A percentile compares a stretch with the other conserved stretches of the same genome.
Evolutionary conservation across 2,888 invertebrate species (phyloP).

Genomic region (Rotaria sp.): DNA sequence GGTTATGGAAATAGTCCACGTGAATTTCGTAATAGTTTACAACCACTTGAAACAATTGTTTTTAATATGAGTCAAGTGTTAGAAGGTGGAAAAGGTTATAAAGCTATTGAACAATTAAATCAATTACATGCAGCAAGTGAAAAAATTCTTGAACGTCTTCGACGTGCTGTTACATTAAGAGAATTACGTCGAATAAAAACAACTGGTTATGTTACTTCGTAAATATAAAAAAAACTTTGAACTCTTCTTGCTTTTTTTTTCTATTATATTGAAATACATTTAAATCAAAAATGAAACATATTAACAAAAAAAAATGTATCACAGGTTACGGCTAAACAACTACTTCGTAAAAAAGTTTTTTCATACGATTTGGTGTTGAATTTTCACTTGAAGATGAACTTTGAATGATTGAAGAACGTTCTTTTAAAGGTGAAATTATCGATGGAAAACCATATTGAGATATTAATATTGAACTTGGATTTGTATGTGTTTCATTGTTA

Average conservation of each 20-base stretch:
- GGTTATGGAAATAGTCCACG: not conserved
- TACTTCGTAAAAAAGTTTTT: slow-evolving; percentile 13
- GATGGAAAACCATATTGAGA: slow-evolving; percentile 22
- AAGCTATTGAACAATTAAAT: not conserved
- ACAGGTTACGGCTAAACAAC: not conserved
- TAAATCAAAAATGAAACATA: not conserved
- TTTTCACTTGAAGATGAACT: not conserved
- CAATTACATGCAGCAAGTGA: not conserved
- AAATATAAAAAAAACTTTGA: too few relatives aligned
- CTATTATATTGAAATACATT: not conserved
- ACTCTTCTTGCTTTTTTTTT: not conserved
- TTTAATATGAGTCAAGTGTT: not conserved
- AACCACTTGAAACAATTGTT: not conserved
- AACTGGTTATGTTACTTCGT: not conserved
- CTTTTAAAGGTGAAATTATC: not conserved
- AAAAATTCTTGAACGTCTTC: not conserved
- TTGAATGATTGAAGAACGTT: not conserved
- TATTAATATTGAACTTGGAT: not conserved
- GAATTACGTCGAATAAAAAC: not conserved
- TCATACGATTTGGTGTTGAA: slow-evolving; percentile 10
- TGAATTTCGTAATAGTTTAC: not conserved
- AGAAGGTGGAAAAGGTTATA: not conserved
- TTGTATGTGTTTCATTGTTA: not conserved
- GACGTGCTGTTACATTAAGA: not conserved
- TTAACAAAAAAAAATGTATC: not conserved